Evolutionary conservation across 2,888 invertebrate genomes (phyloP), one percentile per base, ranked within the genome.

Genomic region (Drosophila paranaensis): DNA sequence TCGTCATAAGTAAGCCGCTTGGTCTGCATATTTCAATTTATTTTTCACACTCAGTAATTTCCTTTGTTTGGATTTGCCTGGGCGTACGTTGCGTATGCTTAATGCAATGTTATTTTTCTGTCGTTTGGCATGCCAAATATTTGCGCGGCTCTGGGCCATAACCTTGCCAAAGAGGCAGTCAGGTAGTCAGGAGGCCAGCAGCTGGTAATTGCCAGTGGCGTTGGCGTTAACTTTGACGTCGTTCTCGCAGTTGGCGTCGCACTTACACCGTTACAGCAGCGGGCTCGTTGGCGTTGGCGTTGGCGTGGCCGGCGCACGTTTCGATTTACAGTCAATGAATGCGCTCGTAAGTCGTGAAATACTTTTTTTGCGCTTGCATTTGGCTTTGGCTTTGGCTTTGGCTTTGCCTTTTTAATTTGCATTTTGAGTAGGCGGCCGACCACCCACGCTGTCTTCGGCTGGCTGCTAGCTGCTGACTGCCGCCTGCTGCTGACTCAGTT

Each of bases 281-380:
- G 37, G 11, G 14, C 58, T 64, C 51, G 53, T 51, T 68, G 54
- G 57, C 74, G 53, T 51, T 68, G 54, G 57, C 74, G 80, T 89
- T 74, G 81, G 81, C 75, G 82, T 80, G 27, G 62, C 58, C 71
- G 83, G 85, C 76, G 82, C 83, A 89, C 83, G 83, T 89, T 84
- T 84, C 85, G 85, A 87, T 84, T 89, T 84, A 67, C 85, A 84
- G 89, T 89, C 89, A 89, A 84, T 84, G 83, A 88, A 84, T 76
- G 89, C 57, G 83, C 81, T 86, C 81, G 89, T 77, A 87, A 89
- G 73, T 84, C 89, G 84, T 89, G 84, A 68, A 88, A 88, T 88
- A 88, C 71, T 88, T 86, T 86, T 86, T 82, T 82, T 71, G 64
- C 62, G 71, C 62, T 82, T 71, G 73, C 53, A 51, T 72, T 71